Percentiles rank a stretch among this genome's conserved stretches.
These are phyloP conservation scores for Pocillopora verrucosa DNA, from an alignment of 64 coral and sea anemone species.

Conservation along the genomic window DNA sequence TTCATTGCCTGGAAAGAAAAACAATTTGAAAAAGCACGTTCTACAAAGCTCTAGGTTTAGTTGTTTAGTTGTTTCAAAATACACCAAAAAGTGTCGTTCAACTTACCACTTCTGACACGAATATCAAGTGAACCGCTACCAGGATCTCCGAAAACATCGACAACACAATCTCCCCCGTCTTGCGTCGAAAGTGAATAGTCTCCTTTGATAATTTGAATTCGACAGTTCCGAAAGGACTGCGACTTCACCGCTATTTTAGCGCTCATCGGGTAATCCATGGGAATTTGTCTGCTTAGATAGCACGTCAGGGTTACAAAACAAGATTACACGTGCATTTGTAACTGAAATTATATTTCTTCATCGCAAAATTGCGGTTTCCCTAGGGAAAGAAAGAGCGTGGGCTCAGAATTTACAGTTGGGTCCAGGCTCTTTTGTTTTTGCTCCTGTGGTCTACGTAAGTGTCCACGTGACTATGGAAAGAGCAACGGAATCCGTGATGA, in stretches of 20 bases:
- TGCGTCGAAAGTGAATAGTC: conserved; percentile 40
- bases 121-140: conserved; percentile 14
- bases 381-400: neutral
- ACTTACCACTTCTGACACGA: conserved; percentile 47
- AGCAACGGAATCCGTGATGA: neutral
- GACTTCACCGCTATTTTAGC: conserved; percentile 3
- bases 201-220: conserved; percentile 44
- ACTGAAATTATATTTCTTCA: conserved; percentile 33
- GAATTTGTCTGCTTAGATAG: neutral
- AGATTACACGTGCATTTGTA: conserved; percentile 34
- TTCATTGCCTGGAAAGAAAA: conserved; percentile 37
- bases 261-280: conserved; percentile 65
- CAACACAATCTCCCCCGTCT: conserved; percentile 35
- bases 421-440: conserved; percentile 6
- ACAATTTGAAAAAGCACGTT: neutral
- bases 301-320: neutral
- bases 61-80: neutral
- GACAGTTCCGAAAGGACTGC: conserved; percentile 57
- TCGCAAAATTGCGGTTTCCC: neutral
- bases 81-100: neutral
- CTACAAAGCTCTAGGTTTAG: neutral
- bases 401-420: neutral
- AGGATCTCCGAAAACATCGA: conserved; percentile 46
- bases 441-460: neutral
- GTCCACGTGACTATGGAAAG: neutral